phyloP scores from a whole-genome alignment of 2,797 vertebrate species.

The Melanogrammus aeglefinus region DNA sequence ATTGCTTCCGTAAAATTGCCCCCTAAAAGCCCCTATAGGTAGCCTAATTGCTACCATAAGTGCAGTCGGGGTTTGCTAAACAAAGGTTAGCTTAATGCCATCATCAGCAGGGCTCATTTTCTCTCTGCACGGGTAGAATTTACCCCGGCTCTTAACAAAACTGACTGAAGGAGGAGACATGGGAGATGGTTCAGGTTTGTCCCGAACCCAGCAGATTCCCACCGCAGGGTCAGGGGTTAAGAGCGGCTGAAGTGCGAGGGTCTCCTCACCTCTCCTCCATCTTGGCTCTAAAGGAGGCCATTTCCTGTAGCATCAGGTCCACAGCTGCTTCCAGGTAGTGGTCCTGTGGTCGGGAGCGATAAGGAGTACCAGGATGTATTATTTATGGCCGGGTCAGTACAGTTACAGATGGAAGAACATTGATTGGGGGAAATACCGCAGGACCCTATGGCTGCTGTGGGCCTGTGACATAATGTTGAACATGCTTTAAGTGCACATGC shows the following conservation, averaged over 20 bases:
- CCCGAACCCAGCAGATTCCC: conserved; percentile 64
- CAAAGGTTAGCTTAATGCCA: conserved; percentile 47
- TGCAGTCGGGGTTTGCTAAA: not conserved
- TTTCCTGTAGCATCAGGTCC: conserved; percentile 69
- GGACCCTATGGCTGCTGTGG: conserved; percentile 18
- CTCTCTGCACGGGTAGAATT: conserved; percentile 15
- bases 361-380: conserved; percentile 66
- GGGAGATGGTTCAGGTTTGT: conserved; percentile 39
- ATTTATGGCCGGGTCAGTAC: conserved; percentile 73
- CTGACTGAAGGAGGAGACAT: not conserved
- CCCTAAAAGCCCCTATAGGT: not conserved
- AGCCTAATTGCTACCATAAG: not conserved
- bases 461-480: not conserved
- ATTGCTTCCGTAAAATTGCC: not conserved
- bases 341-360: conserved; percentile 65
- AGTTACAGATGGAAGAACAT: conserved; percentile 69
- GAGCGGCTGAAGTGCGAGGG: conserved; percentile 52
- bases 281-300: conserved; percentile 56
- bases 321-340: conserved; percentile 66
- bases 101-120: conserved; percentile 43
- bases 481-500: conserved; percentile 17
- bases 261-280: conserved; percentile 52
- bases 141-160: not conserved
- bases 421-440: conserved; percentile 62
- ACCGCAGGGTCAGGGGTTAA: conserved; percentile 72